These are phyloP conservation scores for Sceloporus tristichus DNA, from an alignment of 2,113 vertebrate species.

Conservation along the genomic window DNA sequence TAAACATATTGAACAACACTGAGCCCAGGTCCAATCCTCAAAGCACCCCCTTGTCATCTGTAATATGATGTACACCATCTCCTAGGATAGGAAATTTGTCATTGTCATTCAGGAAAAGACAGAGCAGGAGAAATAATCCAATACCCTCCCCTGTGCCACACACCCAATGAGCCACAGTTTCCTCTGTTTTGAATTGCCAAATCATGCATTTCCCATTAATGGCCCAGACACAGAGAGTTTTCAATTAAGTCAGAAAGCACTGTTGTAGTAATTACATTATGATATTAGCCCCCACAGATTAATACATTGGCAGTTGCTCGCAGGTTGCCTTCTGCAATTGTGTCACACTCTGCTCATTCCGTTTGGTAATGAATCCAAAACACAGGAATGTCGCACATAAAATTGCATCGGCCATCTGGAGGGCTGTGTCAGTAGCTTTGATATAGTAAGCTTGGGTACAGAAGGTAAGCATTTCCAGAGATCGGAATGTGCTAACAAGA, in stretches of 20 bases:
- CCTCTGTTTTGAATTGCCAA: conserved; percentile 74
- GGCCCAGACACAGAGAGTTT: conserved; percentile 73
- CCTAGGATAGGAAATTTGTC: conserved; percentile 47
- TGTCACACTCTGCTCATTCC: conserved; percentile 48
- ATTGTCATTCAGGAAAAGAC: conserved; percentile 25
- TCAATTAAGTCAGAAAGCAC: conserved; percentile 74
- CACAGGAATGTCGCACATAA: conserved; percentile 45
- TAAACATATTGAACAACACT: too few relatives aligned
- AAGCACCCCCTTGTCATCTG: too few relatives aligned
- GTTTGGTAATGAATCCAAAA: conserved; percentile 68
- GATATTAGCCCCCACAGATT: conserved; percentile 79
- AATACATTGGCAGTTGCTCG: conserved; percentile 71
- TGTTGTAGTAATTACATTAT: conserved; percentile 75
- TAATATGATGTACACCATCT: background rate
- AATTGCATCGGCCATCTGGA: conserved; percentile 49
- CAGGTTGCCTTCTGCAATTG: conserved; percentile 63
- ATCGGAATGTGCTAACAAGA: background rate
- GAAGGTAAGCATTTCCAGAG: background rate
- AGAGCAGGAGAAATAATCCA: conserved; percentile 59
- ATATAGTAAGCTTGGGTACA: conserved; percentile 34
- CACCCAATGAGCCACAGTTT: conserved; percentile 59
- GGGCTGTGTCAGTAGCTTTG: conserved; percentile 44
- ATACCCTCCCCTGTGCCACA: conserved; percentile 54
- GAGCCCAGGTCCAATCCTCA: too few relatives aligned
- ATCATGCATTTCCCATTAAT: conserved; percentile 77